Conservation (phyloP, 2,888 invertebrate genomes). For the Drosophila merina region DNA sequence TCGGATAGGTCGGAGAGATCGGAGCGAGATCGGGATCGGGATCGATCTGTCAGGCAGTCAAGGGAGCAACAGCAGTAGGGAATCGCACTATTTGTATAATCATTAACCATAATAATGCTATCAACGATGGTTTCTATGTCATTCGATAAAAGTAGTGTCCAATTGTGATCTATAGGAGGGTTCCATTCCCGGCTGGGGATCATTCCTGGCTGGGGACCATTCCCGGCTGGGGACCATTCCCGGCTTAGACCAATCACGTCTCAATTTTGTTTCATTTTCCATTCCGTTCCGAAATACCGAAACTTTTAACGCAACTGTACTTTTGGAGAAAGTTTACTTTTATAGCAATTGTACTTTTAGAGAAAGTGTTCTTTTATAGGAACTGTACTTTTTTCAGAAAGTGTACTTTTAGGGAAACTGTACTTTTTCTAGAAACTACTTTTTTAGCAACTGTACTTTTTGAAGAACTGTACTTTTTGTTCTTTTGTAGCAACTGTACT, state of each 20-base stretch:
- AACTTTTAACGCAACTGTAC: neutral
- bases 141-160: slow-evolving; percentile 86
- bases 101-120: slow-evolving; percentile 12
- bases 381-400: neutral
- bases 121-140: slow-evolving; percentile 44
- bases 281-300: neutral
- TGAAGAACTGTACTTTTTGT: no score
- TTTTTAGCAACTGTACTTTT: neutral
- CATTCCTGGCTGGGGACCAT: neutral
- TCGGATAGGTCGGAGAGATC: slow-evolving; percentile 4
- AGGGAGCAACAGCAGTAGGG: slow-evolving; percentile 84
- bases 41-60: slow-evolving; percentile 65
- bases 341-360: no score
- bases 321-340: no score
- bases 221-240: slow-evolving; percentile 5
- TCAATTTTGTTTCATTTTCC: neutral
- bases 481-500: neutral
- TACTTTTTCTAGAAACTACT: no score
- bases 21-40: slow-evolving; percentile 24
- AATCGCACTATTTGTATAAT: neutral
- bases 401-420: no score
- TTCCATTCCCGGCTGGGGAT: neutral
- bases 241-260: slow-evolving; percentile 17
- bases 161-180: slow-evolving; percentile 86
- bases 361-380: no score